A percentile compares a stretch with the other conserved stretches of the same genome.
Conservation (phyloP, 2,888 invertebrate species). For the Drosophila subsilvestris region DNA sequence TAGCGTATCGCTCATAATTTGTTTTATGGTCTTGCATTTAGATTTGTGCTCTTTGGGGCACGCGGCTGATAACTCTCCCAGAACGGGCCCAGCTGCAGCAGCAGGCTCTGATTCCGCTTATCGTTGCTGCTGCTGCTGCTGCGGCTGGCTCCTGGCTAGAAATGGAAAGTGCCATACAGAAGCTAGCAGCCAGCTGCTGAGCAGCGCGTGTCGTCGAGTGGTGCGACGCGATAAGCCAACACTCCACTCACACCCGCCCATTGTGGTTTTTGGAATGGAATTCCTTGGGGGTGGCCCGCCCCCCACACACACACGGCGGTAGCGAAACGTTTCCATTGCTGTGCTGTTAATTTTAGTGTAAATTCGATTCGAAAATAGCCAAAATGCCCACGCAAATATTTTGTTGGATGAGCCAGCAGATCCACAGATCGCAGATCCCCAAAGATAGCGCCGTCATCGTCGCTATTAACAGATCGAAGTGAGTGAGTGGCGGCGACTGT, state of each 20-base stretch:
- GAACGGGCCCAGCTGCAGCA: slow-evolving; percentile 14
- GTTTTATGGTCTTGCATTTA: slow-evolving; percentile 79
- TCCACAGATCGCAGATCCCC: background rate
- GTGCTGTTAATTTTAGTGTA: slow-evolving; percentile 61
- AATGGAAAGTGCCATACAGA: slow-evolving; percentile 35
- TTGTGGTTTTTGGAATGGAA: slow-evolving; percentile 44
- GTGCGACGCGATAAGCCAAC: slow-evolving; percentile 7
- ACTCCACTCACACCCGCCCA: slow-evolving; percentile 36
- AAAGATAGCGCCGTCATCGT: slow-evolving; percentile 53
- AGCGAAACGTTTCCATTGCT: slow-evolving; percentile 44
- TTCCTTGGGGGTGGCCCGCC: slow-evolving; percentile 25
- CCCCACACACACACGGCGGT: slow-evolving; percentile 24
- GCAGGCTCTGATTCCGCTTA: slow-evolving; percentile 28
- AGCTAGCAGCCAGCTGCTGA: background rate
- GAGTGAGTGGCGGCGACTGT: slow-evolving; percentile 22
- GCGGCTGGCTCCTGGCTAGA: slow-evolving; percentile 5
- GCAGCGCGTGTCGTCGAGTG: slow-evolving; percentile 34
- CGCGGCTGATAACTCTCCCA: slow-evolving; percentile 59
- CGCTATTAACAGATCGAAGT: slow-evolving; percentile 59
- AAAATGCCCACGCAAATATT: slow-evolving; percentile 60
- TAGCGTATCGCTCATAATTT: slow-evolving; percentile 82
- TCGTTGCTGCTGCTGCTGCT: slow-evolving; percentile 1
- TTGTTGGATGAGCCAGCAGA: slow-evolving; percentile 14
- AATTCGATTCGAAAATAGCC: slow-evolving; percentile 60
- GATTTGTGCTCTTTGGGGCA: slow-evolving; percentile 24